These are phyloP conservation scores for Oegoconia quadripuncta DNA, from an alignment of 2,888 invertebrate genomes.

Conservation along the genomic window DNA sequence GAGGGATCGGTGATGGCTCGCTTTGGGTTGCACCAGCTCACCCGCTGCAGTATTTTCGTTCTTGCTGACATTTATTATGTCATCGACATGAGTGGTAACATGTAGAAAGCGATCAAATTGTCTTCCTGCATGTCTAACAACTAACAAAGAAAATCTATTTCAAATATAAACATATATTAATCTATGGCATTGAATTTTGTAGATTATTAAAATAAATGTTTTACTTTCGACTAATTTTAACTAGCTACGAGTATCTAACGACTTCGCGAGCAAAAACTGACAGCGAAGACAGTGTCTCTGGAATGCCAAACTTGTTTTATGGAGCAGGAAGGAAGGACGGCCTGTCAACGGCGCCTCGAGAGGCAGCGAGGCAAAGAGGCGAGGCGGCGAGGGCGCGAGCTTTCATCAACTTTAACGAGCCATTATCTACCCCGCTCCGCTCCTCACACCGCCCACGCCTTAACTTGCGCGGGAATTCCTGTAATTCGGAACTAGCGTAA, in stretches of 20 bases:
- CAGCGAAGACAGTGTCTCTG: constrained; percentile 16
- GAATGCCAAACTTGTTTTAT: constrained; percentile 39
- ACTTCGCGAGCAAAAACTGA: constrained; percentile 1
- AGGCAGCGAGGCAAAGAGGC: constrained; percentile 40
- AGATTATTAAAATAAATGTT: no score
- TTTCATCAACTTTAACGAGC: constrained; percentile 77
- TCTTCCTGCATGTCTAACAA: constrained; percentile 4
- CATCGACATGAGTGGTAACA: constrained; percentile 39
- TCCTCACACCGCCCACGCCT: constrained; percentile 25
- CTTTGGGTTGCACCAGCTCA: constrained; percentile 38
- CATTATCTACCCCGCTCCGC: constrained; percentile 53
- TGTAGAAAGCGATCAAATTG: constrained; percentile 20
- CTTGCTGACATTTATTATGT: constrained; percentile 66
- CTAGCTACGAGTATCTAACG: no score
- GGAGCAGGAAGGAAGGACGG: constrained; percentile 39
- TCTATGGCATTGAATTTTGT: no score
- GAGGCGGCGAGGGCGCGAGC: constrained; percentile 47
- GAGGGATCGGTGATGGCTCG: constrained; percentile 58
- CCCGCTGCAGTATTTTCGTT: constrained; percentile 59
- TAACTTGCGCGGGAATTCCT: constrained; percentile 41
- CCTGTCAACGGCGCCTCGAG: constrained; percentile 38
- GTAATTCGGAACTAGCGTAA: constrained; percentile 71
- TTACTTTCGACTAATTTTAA: no score
- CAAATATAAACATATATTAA: no score
- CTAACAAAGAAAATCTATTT: background rate